These are phyloP conservation scores for Arbacia lixula DNA, from an alignment of 53 echinoderm and acorn worm species.

Conservation along the genomic window DNA sequence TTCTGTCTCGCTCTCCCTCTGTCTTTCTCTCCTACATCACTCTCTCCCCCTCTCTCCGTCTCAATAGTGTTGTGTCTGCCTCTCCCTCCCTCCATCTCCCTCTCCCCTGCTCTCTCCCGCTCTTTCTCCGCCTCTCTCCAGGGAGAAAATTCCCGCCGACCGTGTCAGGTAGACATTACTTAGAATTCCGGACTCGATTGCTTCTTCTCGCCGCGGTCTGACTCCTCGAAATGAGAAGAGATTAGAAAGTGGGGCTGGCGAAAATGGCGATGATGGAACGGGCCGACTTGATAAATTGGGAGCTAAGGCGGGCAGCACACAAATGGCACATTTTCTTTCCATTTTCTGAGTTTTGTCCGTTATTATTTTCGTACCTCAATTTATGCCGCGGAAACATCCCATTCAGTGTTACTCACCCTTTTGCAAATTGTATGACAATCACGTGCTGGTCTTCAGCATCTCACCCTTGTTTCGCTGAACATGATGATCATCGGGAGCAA, in stretches of 20 bases:
- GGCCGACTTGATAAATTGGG: slow-evolving; percentile 35
- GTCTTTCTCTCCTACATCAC: too few species aligned
- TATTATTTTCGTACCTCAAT: too few species aligned
- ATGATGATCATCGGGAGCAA: too few species aligned
- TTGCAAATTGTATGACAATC: too few species aligned
- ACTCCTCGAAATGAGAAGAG: slow-evolving; percentile 21
- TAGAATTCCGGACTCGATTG: slow-evolving; percentile 49
- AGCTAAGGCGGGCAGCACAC: slow-evolving; percentile 17
- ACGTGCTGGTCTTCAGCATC: too few species aligned
- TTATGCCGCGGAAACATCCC: too few species aligned
- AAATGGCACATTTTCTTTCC: too few species aligned
- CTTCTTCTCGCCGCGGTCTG: slow-evolving; percentile 17
- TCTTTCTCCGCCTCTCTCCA: neutral
- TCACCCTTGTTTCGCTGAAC: too few species aligned
- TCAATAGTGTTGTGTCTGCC: slow-evolving; percentile 28
- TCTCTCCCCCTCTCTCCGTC: too few species aligned
- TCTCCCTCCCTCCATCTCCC: slow-evolving; percentile 31
- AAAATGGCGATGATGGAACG: slow-evolving; percentile 38
- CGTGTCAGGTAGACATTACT: slow-evolving; percentile 54
- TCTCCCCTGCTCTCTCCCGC: neutral
- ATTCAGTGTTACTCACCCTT: too few species aligned
- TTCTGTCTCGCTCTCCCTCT: too few species aligned
- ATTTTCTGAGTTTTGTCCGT: too few species aligned
- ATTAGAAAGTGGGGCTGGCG: slow-evolving; percentile 18
- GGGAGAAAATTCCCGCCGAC: slow-evolving; percentile 35